phyloP scores from a whole-genome alignment of 2,888 invertebrate genomes.

The Protonemura montana region DNA sequence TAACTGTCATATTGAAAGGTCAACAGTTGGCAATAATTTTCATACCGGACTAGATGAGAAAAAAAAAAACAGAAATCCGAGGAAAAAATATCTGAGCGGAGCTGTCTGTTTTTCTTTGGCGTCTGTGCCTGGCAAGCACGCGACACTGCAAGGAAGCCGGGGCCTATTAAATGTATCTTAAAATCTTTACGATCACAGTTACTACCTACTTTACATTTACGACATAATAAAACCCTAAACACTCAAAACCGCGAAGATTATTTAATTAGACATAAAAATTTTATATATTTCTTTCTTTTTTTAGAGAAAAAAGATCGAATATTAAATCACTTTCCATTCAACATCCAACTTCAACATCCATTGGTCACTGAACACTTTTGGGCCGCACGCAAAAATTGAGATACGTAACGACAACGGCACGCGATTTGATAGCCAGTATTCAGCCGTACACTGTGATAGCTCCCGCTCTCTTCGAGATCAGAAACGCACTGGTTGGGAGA shows the following conservation, averaged over 20 bases:
- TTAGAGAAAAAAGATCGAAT: conserved; percentile 18
- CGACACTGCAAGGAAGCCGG: conserved; percentile 14
- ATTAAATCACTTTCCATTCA: conserved; percentile 25
- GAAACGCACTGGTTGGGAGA: conserved; percentile 35
- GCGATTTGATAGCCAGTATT: background rate
- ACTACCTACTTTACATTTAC: conserved; percentile 40
- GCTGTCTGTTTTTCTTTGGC: conserved; percentile 14
- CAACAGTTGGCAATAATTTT: background rate
- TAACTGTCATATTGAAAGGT: background rate
- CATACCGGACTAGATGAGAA: background rate
- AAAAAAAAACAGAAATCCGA: background rate
- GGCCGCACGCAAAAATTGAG: background rate
- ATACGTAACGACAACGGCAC: conserved; percentile 7
- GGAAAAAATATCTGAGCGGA: background rate
- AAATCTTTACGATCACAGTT: conserved; percentile 40
- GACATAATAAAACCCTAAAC: conserved; percentile 38
- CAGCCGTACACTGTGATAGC: background rate
- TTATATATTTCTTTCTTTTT: conserved; percentile 21
- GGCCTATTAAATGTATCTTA: conserved; percentile 30
- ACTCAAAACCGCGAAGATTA: conserved; percentile 37
- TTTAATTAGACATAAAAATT: conserved; percentile 40
- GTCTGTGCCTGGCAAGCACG: background rate
- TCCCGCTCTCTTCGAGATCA: conserved; percentile 35
- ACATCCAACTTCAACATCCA: conserved; percentile 26
- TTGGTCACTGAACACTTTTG: conserved; percentile 25